Conservation (phyloP, 2,113 vertebrate genomes). For the Grammomys dolichurus region DNA sequence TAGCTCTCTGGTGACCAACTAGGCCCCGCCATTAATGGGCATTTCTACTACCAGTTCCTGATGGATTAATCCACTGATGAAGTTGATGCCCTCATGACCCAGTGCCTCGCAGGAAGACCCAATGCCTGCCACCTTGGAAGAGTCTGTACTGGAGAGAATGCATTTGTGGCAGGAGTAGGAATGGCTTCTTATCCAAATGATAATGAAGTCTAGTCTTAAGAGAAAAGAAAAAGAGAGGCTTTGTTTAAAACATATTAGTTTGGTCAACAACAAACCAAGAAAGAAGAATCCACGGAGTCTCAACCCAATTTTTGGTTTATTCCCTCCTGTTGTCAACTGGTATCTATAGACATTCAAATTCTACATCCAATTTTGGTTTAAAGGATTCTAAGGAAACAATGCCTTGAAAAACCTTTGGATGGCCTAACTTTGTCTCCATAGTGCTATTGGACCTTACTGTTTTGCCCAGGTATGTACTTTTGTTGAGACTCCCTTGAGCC, state of each 20-base stretch:
- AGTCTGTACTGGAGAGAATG: not conserved
- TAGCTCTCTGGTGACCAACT: not conserved
- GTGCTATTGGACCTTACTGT: not conserved
- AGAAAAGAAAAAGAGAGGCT: not conserved
- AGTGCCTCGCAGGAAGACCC: not conserved
- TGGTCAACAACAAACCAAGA: not conserved
- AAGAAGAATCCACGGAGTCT: not conserved
- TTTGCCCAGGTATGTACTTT: constrained; percentile 11
- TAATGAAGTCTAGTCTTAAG: not conserved
- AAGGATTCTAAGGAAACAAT: constrained; percentile 31
- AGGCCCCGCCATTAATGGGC: not conserved
- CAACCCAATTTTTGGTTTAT: not conserved
- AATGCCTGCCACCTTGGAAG: not conserved
- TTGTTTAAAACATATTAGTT: not conserved
- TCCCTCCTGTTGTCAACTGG: not conserved
- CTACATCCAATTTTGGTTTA: constrained; percentile 26
- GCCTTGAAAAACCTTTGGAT: constrained; percentile 69
- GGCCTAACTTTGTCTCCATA: constrained; percentile 42
- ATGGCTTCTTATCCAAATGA: not conserved
- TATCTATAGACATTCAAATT: not conserved
- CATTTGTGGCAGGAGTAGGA: not conserved
- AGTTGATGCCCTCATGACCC: not conserved
- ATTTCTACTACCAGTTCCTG: not conserved
- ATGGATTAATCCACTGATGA: not conserved
- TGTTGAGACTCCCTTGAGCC: constrained; percentile 53